Conservation (phyloP, 2,113 vertebrate species). For the Paradisaea rubra region DNA sequence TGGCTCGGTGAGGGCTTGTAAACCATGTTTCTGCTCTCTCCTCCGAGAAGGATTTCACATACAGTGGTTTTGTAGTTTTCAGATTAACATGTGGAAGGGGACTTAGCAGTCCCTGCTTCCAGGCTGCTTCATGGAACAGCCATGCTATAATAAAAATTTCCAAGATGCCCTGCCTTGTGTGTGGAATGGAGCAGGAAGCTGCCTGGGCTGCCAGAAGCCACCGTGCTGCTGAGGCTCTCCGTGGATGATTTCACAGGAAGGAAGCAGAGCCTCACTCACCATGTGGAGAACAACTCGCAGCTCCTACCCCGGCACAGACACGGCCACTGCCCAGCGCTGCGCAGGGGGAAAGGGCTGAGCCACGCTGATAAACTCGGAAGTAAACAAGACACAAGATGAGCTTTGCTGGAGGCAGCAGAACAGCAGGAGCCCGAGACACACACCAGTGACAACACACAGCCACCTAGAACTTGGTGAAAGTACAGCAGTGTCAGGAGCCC, state of each 20-base stretch:
- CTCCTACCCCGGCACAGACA: neutral
- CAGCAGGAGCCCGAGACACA: neutral
- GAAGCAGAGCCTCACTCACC: neutral
- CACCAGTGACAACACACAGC: neutral
- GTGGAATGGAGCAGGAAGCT: neutral
- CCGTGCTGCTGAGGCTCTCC: neutral
- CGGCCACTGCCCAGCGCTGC: neutral
- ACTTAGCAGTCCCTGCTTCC: neutral
- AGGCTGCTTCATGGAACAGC: neutral
- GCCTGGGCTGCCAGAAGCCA: neutral
- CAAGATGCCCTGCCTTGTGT: neutral
- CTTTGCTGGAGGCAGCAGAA: neutral
- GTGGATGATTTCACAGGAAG: constrained; percentile 23
- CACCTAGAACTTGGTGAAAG: neutral
- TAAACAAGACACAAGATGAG: constrained; percentile 3
- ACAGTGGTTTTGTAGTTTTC: neutral
- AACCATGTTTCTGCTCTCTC: neutral
- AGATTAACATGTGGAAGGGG: neutral
- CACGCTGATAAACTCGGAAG: constrained; percentile 16
- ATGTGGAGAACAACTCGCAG: neutral
- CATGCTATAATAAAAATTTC: neutral
- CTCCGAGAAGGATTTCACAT: neutral
- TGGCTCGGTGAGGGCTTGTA: neutral
- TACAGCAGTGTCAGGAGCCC: neutral
- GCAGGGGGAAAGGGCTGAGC: neutral